Evolutionary conservation across 2,888 invertebrate species (phyloP).

Genomic region (Chrysolina americana): DNA sequence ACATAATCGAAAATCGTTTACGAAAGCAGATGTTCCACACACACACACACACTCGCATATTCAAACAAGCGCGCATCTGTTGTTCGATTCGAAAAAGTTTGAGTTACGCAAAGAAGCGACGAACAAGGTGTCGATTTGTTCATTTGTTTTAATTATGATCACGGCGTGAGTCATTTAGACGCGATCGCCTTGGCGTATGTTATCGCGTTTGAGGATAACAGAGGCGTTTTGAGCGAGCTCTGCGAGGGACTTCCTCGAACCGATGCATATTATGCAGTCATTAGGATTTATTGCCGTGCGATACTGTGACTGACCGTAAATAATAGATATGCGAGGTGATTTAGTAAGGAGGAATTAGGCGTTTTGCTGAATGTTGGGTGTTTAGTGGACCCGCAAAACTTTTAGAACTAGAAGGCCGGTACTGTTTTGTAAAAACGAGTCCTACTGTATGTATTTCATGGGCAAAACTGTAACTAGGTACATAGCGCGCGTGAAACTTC

Average conservation of each 20-base stretch:
- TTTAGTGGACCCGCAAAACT: too few species aligned
- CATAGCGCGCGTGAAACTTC: too few species aligned
- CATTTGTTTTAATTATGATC: conserved; percentile 46
- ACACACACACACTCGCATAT: conserved; percentile 9
- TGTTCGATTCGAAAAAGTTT: conserved; percentile 30
- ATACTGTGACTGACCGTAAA: conserved; percentile 27
- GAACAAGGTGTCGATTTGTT: conserved; percentile 47
- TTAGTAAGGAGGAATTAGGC: neutral
- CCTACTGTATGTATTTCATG: too few species aligned
- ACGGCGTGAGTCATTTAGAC: conserved; percentile 28
- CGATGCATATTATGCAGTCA: conserved; percentile 47
- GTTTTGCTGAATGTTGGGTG: neutral
- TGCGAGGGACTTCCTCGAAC: conserved; percentile 55
- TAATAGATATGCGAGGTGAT: conserved; percentile 24
- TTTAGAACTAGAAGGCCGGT: too few species aligned
- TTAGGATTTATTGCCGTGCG: conserved; percentile 26
- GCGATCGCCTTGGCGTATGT: conserved; percentile 14
- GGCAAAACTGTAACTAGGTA: too few species aligned
- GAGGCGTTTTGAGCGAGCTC: conserved; percentile 24
- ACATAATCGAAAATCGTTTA: conserved; percentile 33
- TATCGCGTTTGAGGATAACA: conserved; percentile 19
- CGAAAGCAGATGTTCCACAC: conserved; percentile 35
- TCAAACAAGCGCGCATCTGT: conserved; percentile 41
- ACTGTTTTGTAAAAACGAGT: too few species aligned
- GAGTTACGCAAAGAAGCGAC: conserved; percentile 46